Percentiles rank a stretch among this genome's conserved stretches.
Evolutionary conservation across 2,888 invertebrate species (phyloP).

Genomic region (Elmis aenea): DNA sequence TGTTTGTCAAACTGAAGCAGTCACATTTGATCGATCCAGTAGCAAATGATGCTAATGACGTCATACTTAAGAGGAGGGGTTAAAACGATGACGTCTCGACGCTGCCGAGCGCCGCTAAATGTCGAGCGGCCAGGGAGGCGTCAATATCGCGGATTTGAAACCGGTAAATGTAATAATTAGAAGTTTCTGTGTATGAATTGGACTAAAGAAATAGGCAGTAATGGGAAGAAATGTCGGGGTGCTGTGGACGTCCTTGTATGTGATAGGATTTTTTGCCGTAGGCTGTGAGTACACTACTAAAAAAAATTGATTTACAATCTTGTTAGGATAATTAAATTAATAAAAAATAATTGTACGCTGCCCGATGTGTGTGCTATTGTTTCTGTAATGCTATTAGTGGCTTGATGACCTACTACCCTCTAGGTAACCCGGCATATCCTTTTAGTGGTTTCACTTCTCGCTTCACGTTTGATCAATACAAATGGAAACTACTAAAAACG

Average conservation of each 20-base stretch:
- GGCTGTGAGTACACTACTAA: slow-evolving; percentile 29
- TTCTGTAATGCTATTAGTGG: no score
- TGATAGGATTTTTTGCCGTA: slow-evolving; percentile 24
- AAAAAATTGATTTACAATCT: no score
- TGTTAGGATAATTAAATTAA: no score
- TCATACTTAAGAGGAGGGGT: slow-evolving; percentile 15
- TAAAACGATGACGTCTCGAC: slow-evolving; percentile 24
- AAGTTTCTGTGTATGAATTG: slow-evolving; percentile 15
- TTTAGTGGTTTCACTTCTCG: no score
- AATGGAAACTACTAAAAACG: no score
- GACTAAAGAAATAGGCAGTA: slow-evolving; percentile 12
- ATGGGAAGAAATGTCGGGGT: slow-evolving; percentile 27
- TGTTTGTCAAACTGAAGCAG: no score
- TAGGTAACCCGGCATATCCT: no score
- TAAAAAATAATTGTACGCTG: no score
- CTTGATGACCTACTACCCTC: no score
- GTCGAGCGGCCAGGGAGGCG: slow-evolving; percentile 25
- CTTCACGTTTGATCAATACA: no score
- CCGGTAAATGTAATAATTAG: slow-evolving; percentile 17
- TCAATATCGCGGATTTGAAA: slow-evolving; percentile 21
- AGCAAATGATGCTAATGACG: slow-evolving; percentile 15
- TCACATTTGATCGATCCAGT: slow-evolving; percentile 16
- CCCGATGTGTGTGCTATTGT: no score
- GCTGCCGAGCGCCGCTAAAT: slow-evolving; percentile 23
- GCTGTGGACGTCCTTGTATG: slow-evolving; percentile 17